Percentiles rank a stretch among this genome's conserved stretches.
phyloP scores from a whole-genome alignment of 1,140 invertebrate species.

The Drosophila simulans region DNA sequence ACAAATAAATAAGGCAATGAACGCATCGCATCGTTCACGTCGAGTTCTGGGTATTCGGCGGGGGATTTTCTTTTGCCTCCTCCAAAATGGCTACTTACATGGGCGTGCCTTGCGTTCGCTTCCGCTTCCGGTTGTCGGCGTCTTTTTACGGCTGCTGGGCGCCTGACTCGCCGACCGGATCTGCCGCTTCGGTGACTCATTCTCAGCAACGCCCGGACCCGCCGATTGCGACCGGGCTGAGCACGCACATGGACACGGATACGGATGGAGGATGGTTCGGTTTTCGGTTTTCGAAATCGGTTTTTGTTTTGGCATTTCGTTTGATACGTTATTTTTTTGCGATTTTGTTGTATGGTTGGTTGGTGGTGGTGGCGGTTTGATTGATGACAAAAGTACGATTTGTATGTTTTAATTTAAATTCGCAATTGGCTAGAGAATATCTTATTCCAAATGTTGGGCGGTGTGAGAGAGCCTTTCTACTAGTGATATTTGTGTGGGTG shows the following conservation, averaged over 20 bases:
- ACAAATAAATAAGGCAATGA: slow-evolving; percentile 56
- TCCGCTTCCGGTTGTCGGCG: slow-evolving; percentile 67
- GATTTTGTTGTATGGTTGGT: slow-evolving; percentile 52
- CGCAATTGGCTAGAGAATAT: slow-evolving; percentile 39
- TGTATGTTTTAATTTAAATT: slow-evolving; percentile 70
- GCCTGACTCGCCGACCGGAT: slow-evolving; percentile 87
- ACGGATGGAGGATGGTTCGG: slow-evolving; percentile 45
- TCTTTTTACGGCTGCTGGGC: slow-evolving; percentile 85
- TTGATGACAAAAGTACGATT: slow-evolving; percentile 74
- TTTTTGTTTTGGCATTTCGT: slow-evolving; percentile 47
- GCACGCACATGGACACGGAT: slow-evolving; percentile 47
- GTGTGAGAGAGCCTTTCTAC: slow-evolving; percentile 44
- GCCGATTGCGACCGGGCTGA: slow-evolving; percentile 89
- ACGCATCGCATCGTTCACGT: slow-evolving; percentile 38
- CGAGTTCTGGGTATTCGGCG: slow-evolving; percentile 17
- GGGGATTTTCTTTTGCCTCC: slow-evolving; percentile 38
- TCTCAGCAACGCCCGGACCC: slow-evolving; percentile 86
- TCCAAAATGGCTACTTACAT: slow-evolving; percentile 85
- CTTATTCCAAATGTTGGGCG: slow-evolving; percentile 32
- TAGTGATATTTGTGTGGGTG: slow-evolving; percentile 33
- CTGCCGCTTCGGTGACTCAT: slow-evolving; percentile 90
- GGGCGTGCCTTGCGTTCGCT: slow-evolving; percentile 86
- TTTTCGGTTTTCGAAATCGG: slow-evolving; percentile 22
- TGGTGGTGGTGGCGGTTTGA: slow-evolving; percentile 64
- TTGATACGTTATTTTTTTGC: slow-evolving; percentile 47